These are phyloP conservation scores for Amiota communis DNA, from an alignment of 2,888 invertebrate genomes.

Conservation along the genomic window DNA sequence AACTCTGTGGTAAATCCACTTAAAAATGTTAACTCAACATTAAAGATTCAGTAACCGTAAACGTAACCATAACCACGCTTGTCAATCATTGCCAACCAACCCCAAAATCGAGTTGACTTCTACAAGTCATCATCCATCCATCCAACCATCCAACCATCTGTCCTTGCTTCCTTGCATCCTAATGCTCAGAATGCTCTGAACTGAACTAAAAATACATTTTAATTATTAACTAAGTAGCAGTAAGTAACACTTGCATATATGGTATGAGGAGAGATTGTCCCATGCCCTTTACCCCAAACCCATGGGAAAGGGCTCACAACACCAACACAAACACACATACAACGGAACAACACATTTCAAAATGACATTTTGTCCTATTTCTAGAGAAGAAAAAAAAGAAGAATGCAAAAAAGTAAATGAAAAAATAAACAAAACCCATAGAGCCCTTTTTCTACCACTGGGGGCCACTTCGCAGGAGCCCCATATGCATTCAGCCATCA, in stretches of 20 bases:
- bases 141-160: too few relatives aligned
- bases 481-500: neutral
- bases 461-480: neutral
- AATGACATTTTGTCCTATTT: constrained; percentile 22
- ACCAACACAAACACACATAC: too few relatives aligned
- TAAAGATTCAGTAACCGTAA: neutral
- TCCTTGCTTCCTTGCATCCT: too few relatives aligned
- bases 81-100: constrained; percentile 4
- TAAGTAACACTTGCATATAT: neutral
- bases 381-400: neutral
- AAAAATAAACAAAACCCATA: too few relatives aligned
- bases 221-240: constrained; percentile 17
- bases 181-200: neutral
- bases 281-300: neutral
- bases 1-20: constrained; percentile 1
- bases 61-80: neutral
- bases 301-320: neutral
- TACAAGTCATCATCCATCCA: neutral
- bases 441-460: neutral
- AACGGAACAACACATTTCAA: constrained; percentile 9
- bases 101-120: constrained; percentile 3
- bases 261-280: neutral
- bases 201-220: neutral
- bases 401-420: neutral
- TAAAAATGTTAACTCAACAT: constrained; percentile 14